Conservation (phyloP, 2,797 vertebrate species). For the Brachymystax lenok region DNA sequence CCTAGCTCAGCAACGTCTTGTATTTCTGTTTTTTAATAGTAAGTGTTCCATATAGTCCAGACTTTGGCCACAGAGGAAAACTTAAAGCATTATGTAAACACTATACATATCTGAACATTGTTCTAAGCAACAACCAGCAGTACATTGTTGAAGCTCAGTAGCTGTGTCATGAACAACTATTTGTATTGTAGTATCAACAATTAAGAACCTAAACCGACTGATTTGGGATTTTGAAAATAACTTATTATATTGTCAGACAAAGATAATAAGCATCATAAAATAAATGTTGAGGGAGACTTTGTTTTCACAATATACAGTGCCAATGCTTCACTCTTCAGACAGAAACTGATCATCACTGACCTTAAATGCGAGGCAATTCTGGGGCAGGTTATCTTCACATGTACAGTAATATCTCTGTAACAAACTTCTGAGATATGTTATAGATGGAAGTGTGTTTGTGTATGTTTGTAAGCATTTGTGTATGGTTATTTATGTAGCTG, state of each 20-base stretch:
- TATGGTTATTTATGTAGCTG: constrained; percentile 60
- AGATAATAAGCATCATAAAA: not conserved
- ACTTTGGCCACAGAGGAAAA: not conserved
- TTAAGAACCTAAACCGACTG: not conserved
- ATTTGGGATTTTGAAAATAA: not conserved
- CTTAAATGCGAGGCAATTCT: not conserved
- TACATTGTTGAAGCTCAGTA: constrained; percentile 41
- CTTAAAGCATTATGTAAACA: not conserved
- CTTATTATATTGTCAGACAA: not conserved
- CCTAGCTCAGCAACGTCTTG: not conserved
- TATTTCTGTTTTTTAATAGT: not conserved
- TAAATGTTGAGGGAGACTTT: not conserved
- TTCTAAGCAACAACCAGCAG: constrained; percentile 31
- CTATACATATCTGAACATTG: constrained; percentile 30
- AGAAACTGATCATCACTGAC: not conserved
- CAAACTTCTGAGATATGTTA: constrained; percentile 15
- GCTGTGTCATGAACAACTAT: constrained; percentile 38
- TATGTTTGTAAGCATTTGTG: constrained; percentile 14
- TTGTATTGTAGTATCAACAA: constrained; percentile 4
- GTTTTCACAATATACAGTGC: not conserved
- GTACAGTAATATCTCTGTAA: not conserved
- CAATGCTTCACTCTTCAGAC: not conserved
- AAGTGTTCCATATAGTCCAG: not conserved
- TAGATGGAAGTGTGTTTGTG: constrained; percentile 15
- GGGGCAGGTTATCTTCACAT: not conserved